Base-by-base conservation (phyloP, 92 coral and sea anemone species). In the Phymanthus crucifer region DNA sequence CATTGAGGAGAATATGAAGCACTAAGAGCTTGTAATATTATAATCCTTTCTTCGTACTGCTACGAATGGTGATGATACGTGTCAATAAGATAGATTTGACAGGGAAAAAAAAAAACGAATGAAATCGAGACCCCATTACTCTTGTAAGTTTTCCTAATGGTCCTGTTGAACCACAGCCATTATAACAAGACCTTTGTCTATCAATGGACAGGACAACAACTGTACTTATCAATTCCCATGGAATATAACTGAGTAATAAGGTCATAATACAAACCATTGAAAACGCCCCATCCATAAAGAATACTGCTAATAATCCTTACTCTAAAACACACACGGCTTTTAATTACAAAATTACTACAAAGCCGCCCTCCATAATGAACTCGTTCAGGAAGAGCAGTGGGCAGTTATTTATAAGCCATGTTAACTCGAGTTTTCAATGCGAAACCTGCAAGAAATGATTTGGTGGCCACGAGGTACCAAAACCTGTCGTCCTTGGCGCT, bases 271-370 rank as follows among this genome's bases (percentile, higher is more conserved):
- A 24, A 21, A 8, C 8, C 29, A 43, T 54, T 54, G 27, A 54
- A 21, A 21, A 54, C 64, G 29, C 64, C 64, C 64, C 64, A 10
- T 0, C 24, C 8, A 54, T n/a, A 21, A 54, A 54, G 64, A 54
- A 23, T 54, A 54, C n/a, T 54, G 64, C 64, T 54, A 54, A 21
- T 54, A n/a, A n/a, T n/a, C n/a, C 64, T 74, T 74, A 64, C 78
- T 26, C 65, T 31, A 74, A 74, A 74, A 47, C 33, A 74, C 78
- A 68, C 78, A 67, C 78, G 66, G 12, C 37, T 10, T 32, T 74
- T 70, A 10, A 54, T 21, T 11, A 54, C 24, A 54, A 24, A 21
- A 21, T 21, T 21, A 1, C 16, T 17, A 45, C 64, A 54, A 21
- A 17, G 57, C 57, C 23, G 64, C 64, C n/a, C 17, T 54, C 8